Evolutionary conservation across 2,113 vertebrate species (phyloP).

Genomic region (Vicugna pacos): DNA sequence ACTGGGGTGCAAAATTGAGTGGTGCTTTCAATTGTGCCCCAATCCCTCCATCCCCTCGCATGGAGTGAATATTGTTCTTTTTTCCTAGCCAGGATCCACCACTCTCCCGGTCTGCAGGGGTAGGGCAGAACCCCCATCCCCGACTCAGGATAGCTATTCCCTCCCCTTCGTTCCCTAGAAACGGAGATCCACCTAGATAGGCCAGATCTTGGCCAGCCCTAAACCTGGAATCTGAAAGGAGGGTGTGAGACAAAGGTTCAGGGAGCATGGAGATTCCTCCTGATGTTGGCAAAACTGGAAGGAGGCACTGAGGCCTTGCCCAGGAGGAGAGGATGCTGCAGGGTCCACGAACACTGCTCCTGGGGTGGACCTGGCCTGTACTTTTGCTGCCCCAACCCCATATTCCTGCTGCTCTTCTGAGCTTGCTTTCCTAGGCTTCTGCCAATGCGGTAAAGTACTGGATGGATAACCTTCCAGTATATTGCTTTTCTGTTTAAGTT

Average conservation of each 20-base stretch:
- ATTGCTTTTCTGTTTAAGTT: neutral
- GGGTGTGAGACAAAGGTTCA: neutral
- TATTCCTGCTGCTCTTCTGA: neutral
- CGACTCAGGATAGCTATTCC: neutral
- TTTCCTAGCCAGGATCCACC: neutral
- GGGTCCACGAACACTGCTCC: neutral
- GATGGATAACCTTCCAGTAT: neutral
- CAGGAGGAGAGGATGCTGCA: neutral
- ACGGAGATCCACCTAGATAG: neutral
- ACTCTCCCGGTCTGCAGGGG: neutral
- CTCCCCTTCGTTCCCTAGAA: neutral
- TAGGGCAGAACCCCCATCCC: neutral
- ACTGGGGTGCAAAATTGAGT: neutral
- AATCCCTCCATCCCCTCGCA: neutral
- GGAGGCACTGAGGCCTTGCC: neutral
- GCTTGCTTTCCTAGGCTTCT: neutral
- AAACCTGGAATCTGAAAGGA: neutral
- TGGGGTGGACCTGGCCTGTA: rapidly evolving
- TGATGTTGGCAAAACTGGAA: neutral
- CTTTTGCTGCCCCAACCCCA: neutral
- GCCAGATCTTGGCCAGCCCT: no score
- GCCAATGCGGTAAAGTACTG: neutral
- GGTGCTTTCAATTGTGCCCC: neutral
- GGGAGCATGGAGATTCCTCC: neutral
- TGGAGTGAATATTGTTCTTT: neutral